A percentile compares a stretch with the other conserved stretches of the same genome.
These are phyloP conservation scores for Cynodonichthys magdalenae DNA, from an alignment of 2,797 vertebrate species.

Conservation along the genomic window DNA sequence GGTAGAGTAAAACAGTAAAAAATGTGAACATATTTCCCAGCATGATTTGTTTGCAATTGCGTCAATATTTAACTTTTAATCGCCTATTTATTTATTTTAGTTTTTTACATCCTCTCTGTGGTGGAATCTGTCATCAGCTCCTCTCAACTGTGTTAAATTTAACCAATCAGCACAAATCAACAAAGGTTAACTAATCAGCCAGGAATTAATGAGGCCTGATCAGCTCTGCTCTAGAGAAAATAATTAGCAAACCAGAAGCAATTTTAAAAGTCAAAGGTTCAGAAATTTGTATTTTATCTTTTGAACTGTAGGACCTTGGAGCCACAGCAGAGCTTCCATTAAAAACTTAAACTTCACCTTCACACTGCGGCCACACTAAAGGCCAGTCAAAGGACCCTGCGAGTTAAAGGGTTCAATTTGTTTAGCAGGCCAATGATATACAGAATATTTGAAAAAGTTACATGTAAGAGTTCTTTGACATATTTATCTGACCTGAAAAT, in stretches of 20 bases:
- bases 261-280: neutral
- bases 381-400: no score
- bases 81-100: no score
- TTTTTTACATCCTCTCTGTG: neutral
- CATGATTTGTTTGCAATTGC: neutral
- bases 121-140: neutral
- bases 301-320: neutral
- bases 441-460: no score
- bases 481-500: neutral
- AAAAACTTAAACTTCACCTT: neutral
- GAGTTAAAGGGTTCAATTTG: no score
- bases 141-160: no score
- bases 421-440: no score
- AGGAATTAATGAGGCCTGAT: neutral
- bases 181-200: neutral
- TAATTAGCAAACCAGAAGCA: neutral
- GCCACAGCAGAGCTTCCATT: neutral
- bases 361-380: neutral
- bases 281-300: neutral
- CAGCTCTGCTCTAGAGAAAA: neutral
- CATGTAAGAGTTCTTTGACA: no score
- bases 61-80: no score
- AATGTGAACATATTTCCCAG: no score
- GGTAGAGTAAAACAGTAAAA: neutral
- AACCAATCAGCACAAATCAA: neutral